Conservation (phyloP, 2,797 vertebrate species). For the Falco naumanni region DNA sequence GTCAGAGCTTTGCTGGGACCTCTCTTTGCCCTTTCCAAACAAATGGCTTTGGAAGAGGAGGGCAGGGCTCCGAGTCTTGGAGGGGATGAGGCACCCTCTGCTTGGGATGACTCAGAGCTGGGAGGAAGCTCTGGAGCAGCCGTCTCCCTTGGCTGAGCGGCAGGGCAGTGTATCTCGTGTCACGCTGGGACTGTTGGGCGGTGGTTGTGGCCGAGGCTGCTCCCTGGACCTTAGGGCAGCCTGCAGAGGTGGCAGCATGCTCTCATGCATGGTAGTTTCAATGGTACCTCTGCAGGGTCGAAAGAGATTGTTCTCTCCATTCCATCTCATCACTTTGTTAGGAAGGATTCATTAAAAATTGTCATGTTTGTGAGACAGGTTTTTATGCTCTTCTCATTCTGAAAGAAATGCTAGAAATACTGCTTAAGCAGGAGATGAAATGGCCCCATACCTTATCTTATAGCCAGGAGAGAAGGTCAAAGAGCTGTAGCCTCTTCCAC, state of each 20-base stretch:
- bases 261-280: rapidly evolving
- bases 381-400: background rate
- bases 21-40: background rate
- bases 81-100: background rate
- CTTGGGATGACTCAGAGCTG: background rate
- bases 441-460: background rate
- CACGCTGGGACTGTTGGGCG: background rate
- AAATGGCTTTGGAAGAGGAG: background rate
- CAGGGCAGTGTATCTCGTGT: background rate
- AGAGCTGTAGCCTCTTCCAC: background rate
- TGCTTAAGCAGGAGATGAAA: background rate
- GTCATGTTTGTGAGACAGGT: background rate
- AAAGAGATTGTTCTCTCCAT: rapidly evolving
- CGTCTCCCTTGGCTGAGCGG: background rate
- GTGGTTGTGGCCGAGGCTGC: background rate
- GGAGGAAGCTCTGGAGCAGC: background rate
- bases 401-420: background rate
- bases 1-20: slow-evolving; percentile 17
- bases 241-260: rapidly evolving
- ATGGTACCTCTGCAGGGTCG: background rate
- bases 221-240: background rate
- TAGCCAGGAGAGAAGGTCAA: background rate
- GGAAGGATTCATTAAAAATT: background rate
- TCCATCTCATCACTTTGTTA: background rate
- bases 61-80: background rate